A percentile compares a stretch with the other conserved stretches of the same genome.
Evolutionary conservation across 2,888 invertebrate species (phyloP).

Genomic region (Metellina segmentata): DNA sequence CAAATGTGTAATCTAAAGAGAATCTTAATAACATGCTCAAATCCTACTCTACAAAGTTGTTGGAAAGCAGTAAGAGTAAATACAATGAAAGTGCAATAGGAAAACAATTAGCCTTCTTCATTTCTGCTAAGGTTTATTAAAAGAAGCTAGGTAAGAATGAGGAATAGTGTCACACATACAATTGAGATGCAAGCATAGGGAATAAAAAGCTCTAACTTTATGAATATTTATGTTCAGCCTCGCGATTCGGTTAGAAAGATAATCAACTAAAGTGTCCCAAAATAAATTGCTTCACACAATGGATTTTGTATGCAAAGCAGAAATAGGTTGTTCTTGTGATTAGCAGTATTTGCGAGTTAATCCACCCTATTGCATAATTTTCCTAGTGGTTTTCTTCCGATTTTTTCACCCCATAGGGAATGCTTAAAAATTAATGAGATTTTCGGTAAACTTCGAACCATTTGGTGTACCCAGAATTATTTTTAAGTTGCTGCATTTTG

Average conservation of each 20-base stretch:
- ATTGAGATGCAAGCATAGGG: neutral
- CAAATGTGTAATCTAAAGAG: no score
- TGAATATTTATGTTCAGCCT: constrained; percentile 37
- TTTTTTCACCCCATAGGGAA: neutral
- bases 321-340: neutral
- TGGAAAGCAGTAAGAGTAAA: no score
- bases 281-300: constrained; percentile 27
- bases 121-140: no score
- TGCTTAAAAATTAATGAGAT: neutral
- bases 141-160: no score
- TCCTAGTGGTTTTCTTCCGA: no score
- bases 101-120: no score
- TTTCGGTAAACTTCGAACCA: neutral
- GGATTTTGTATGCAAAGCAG: constrained; percentile 24
- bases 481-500: neutral
- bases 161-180: neutral
- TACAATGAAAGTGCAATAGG: no score
- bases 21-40: no score
- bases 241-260: neutral
- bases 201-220: constrained; percentile 30
- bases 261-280: constrained; percentile 1
- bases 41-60: no score
- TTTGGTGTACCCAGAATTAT: neutral
- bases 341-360: neutral
- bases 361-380: neutral